Evolutionary conservation across 2,797 vertebrate species (phyloP).

Genomic region (Tenualosa ilisha): DNA sequence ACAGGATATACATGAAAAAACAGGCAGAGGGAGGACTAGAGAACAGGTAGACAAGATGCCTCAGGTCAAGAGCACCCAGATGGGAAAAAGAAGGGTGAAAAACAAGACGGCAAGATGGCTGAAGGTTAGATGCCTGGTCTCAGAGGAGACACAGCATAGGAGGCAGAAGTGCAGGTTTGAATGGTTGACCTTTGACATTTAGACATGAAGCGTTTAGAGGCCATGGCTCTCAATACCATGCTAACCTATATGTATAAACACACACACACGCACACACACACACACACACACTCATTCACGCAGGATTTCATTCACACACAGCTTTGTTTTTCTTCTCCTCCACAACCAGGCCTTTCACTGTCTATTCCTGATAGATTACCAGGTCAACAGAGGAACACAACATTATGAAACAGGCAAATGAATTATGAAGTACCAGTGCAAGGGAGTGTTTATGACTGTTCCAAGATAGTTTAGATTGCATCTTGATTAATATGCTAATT

Average conservation of each 20-base stretch:
- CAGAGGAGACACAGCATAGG: neutral
- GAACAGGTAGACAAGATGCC: neutral
- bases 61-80: neutral
- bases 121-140: neutral
- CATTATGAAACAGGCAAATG: neutral
- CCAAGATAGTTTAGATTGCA: neutral
- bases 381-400: neutral
- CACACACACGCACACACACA: neutral
- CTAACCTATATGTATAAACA: neutral
- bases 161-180: neutral
- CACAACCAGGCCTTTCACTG: neutral
- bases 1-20: neutral
- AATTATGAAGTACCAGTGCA: neutral
- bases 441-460: neutral
- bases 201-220: neutral
- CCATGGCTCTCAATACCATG: neutral
- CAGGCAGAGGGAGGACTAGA: neutral
- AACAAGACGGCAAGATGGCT: neutral
- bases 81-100: neutral
- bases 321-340: neutral
- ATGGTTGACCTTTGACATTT: neutral
- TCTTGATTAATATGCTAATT: conserved; percentile 4
- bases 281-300: neutral
- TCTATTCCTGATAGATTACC: neutral
- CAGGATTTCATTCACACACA: neutral